Percentiles rank a stretch among this genome's conserved stretches.
Conservation (phyloP, 2,797 vertebrate species). For the Pogoniulus pusillus region DNA sequence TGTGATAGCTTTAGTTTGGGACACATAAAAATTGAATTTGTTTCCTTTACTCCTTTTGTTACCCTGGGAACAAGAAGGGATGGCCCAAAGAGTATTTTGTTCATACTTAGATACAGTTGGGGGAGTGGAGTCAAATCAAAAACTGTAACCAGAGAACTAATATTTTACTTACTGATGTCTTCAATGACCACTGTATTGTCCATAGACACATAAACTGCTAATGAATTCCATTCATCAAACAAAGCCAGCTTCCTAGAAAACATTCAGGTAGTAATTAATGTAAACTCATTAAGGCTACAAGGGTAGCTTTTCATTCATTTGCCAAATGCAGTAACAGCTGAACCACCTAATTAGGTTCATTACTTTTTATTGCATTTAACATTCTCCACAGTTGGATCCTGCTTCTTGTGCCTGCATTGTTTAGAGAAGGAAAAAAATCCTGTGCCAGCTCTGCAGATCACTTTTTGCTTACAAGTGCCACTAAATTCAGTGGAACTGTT, state of each 20-base stretch:
- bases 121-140: not conserved
- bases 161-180: constrained; percentile 86
- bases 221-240: constrained; percentile 90
- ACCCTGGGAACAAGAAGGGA: not conserved
- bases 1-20: not conserved
- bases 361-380: not conserved
- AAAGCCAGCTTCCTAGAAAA: constrained; percentile 86
- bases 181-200: constrained; percentile 91
- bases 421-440: not conserved
- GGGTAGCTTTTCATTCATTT: not conserved
- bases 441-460: not conserved
- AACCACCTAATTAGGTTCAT: not conserved
- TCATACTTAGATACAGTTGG: not conserved
- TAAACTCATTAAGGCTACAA: not conserved
- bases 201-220: constrained; percentile 90
- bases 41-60: not conserved
- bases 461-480: not conserved
- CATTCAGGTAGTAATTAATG: constrained; percentile 24
- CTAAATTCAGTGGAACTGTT: not conserved
- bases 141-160: not conserved
- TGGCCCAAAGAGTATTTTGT: not conserved
- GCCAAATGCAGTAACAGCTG: not conserved
- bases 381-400: not conserved
- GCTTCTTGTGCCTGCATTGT: not conserved
- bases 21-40: not conserved